phyloP scores from a whole-genome alignment of 1,140 invertebrate species.

The Nylanderia fulva region DNA sequence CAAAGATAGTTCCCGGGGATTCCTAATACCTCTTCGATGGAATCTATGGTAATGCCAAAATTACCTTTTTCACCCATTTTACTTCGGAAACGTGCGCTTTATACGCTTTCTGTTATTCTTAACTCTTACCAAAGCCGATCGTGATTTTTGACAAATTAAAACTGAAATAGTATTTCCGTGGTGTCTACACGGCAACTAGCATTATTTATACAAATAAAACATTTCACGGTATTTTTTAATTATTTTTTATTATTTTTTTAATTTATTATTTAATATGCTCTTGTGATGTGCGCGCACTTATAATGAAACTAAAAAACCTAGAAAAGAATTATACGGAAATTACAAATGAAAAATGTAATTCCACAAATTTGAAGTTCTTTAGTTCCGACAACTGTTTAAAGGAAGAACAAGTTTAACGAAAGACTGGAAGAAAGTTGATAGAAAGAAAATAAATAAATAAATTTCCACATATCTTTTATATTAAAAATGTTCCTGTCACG shows the following conservation, averaged over 20 bases:
- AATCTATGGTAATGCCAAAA: slow-evolving; percentile 1
- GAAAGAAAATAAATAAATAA: not conserved
- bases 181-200: not conserved
- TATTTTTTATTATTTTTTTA: too few species aligned
- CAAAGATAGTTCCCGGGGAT: slow-evolving; percentile 7
- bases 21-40: slow-evolving; percentile 32
- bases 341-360: not conserved
- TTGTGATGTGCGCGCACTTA: too few species aligned
- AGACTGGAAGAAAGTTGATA: not conserved
- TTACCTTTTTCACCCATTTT: slow-evolving; percentile 18
- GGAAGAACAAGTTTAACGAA: not conserved
- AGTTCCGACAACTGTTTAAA: not conserved
- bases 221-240: too few species aligned
- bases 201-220: not conserved
- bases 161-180: not conserved
- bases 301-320: not conserved
- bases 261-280: not conserved
- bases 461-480: slow-evolving; percentile 26
- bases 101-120: not conserved
- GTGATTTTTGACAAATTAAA: not conserved
- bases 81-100: slow-evolving; percentile 4
- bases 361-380: not conserved
- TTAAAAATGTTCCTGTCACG: too few species aligned
- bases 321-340: not conserved
- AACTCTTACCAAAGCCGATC: not conserved